A percentile compares a stretch with the other conserved stretches of the same genome.
These are phyloP conservation scores for Myiopsitta monachus DNA, from an alignment of 2,113 vertebrate species.

Conservation along the genomic window DNA sequence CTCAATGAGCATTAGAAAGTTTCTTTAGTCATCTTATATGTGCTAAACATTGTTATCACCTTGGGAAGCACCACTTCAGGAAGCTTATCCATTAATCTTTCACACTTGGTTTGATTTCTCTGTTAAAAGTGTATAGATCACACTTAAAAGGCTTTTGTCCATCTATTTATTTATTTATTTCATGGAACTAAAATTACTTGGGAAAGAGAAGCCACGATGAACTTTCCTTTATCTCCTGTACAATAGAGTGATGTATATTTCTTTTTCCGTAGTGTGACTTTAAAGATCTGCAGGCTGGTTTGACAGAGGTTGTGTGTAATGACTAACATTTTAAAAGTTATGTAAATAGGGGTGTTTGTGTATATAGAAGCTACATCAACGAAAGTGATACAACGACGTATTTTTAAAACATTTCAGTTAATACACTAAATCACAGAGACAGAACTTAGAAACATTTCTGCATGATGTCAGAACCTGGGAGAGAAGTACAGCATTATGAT, in stretches of 20 bases:
- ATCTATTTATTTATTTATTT: background rate
- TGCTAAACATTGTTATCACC: conserved; percentile 26
- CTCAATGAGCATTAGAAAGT: background rate
- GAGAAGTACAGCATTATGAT: background rate
- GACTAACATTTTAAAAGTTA: conserved; percentile 33
- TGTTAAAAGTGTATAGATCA: background rate
- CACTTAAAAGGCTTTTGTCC: background rate
- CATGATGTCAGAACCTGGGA: background rate
- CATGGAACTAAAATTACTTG: background rate
- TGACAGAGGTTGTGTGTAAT: background rate
- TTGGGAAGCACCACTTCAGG: conserved; percentile 60
- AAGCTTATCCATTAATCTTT: conserved; percentile 39
- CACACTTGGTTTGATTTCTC: conserved; percentile 14
- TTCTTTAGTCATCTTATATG: conserved; percentile 55
- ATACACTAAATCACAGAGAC: conserved; percentile 19
- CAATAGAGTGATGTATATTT: background rate
- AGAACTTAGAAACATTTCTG: background rate
- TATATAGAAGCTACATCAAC: background rate
- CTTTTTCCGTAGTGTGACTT: background rate
- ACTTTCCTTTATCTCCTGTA: background rate
- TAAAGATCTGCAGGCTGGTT: background rate
- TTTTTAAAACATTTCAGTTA: conserved; percentile 36
- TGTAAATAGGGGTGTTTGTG: conserved; percentile 28
- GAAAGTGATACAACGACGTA: background rate
- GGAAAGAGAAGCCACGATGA: background rate